Percentiles rank a stretch among this genome's conserved stretches.
Conservation (phyloP, 2,797 vertebrate species). For the Acridotheres tristis region DNA sequence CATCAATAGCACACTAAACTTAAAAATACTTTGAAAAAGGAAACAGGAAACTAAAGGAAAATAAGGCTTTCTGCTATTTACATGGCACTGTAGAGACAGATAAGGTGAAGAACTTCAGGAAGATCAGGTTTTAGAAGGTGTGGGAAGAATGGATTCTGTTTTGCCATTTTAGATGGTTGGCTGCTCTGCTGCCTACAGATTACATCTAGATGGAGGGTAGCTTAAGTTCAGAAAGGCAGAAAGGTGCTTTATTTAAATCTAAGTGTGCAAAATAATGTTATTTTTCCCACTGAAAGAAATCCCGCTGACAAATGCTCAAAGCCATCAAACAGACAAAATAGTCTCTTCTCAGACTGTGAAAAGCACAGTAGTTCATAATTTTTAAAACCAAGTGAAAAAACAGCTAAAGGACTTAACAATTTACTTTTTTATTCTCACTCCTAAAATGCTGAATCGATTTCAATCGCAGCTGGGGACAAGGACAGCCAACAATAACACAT, state of each 20-base stretch:
- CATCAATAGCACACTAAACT: neutral
- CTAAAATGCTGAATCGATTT: constrained; percentile 39
- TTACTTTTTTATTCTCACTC: constrained; percentile 26
- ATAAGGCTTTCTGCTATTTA: neutral
- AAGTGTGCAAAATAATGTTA: neutral
- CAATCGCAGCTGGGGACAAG: constrained; percentile 8
- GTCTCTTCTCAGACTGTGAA: neutral
- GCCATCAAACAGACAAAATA: neutral
- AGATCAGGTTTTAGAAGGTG: neutral
- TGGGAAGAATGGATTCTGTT: neutral
- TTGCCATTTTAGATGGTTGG: neutral
- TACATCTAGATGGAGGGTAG: neutral
- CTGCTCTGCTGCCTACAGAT: neutral
- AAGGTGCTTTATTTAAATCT: neutral
- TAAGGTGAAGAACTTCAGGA: neutral
- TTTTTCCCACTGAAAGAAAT: neutral
- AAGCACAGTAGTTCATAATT: neutral
- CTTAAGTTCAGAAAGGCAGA: neutral
- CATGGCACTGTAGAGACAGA: neutral
- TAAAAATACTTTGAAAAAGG: neutral
- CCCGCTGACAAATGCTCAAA: neutral
- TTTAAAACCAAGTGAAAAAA: neutral
- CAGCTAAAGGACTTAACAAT: neutral
- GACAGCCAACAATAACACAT: constrained; percentile 55
- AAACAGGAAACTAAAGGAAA: neutral